These are phyloP conservation scores for Mactromeris polynyma DNA, from an alignment of 2,888 invertebrate species.

Conservation along the genomic window DNA sequence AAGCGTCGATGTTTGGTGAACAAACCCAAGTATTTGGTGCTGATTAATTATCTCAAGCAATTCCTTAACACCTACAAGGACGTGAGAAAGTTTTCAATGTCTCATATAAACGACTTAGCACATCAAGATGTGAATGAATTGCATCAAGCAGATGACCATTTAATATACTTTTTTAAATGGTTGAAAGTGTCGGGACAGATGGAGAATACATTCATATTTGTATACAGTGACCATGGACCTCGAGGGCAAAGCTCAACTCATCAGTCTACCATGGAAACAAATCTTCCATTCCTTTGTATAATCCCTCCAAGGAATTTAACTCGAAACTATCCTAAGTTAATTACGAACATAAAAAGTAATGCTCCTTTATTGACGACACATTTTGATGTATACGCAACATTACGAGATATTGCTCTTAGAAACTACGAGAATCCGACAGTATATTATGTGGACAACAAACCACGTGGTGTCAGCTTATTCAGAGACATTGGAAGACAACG, in stretches of 20 bases:
- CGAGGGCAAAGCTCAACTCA: slow-evolving; percentile 77
- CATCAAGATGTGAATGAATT: slow-evolving; percentile 95
- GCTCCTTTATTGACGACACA: slow-evolving; percentile 92
- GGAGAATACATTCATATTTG: slow-evolving; percentile 79
- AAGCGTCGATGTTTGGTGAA: slow-evolving; percentile 35
- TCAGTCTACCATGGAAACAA: slow-evolving; percentile 30
- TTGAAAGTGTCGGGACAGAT: slow-evolving; percentile 82
- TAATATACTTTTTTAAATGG: slow-evolving; percentile 89
- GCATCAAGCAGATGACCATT: slow-evolving; percentile 91
- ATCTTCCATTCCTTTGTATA: slow-evolving; percentile 31
- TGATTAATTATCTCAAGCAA: slow-evolving; percentile 90
- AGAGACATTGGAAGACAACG: slow-evolving; percentile 89
- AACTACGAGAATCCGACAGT: slow-evolving; percentile 27
- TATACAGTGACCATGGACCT: slow-evolving; percentile 94
- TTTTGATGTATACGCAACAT: slow-evolving; percentile 94
- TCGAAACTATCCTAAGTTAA: slow-evolving; percentile 90
- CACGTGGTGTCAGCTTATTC: slow-evolving; percentile 85
- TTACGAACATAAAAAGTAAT: slow-evolving; percentile 90
- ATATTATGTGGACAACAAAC: background rate
- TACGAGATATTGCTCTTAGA: slow-evolving; percentile 90
- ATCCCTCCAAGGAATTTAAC: slow-evolving; percentile 88
- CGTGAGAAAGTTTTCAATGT: slow-evolving; percentile 93
- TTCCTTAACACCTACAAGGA: slow-evolving; percentile 90
- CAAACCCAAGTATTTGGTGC: slow-evolving; percentile 82
- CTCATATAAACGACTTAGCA: slow-evolving; percentile 94